Percentiles rank a stretch among this genome's conserved stretches.
phyloP scores from a whole-genome alignment of 2,797 vertebrate genomes.

The Sternotherus odoratus region DNA sequence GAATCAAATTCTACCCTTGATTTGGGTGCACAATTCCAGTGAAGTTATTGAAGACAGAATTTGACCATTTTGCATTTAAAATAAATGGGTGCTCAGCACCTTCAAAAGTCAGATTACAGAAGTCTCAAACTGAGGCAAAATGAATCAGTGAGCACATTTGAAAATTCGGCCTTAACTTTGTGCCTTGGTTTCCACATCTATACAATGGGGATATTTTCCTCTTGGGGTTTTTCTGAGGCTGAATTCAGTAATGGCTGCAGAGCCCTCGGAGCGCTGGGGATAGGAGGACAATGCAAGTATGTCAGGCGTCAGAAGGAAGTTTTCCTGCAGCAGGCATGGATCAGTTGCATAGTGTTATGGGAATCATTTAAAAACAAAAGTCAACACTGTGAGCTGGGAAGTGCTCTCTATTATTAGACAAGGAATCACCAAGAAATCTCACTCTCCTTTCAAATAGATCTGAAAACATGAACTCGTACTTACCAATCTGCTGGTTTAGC shows the following conservation, averaged over 20 bases:
- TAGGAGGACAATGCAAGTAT: neutral
- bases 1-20: neutral
- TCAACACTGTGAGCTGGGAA: neutral
- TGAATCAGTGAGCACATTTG: neutral
- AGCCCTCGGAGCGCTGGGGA: too few relatives aligned
- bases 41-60: neutral
- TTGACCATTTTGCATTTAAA: neutral
- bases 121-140: rapidly evolving
- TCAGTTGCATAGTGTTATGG: neutral
- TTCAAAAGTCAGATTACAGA: neutral
- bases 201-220: neutral
- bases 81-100: neutral
- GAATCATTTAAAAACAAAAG: neutral
- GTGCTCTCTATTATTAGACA: neutral
- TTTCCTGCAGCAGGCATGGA: neutral
- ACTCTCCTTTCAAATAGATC: neutral
- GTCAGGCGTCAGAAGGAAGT: neutral
- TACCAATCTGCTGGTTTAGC: neutral
- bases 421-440: neutral
- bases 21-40: neutral
- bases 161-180: neutral
- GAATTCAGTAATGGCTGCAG: neutral
- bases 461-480: neutral
- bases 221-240: neutral
- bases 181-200: neutral